Base-by-base conservation (phyloP, 2,888 invertebrate species). In the Microplitis deprimator region DNA sequence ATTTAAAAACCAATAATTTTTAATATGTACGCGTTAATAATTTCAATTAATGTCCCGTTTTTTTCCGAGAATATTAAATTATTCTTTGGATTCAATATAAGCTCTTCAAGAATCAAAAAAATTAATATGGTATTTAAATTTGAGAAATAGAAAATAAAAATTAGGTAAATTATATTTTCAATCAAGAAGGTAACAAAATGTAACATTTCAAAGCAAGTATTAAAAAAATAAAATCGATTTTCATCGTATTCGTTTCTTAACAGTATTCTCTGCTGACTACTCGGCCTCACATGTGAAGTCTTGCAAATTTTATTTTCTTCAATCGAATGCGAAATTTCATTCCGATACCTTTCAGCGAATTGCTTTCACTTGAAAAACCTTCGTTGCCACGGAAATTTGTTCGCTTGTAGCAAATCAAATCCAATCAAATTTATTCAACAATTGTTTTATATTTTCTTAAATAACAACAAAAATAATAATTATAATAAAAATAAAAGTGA, bases 271-370 rank as follows among this genome's bases (percentile, higher is more conserved):
- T 16, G 41, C 50, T 59, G 4, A 70, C 10, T n/a, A n/a, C 29
- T 6, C 13, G n/a, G 60, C 13, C 13, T 50, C 50, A 50, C 50
- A 60, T 13, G 38, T 70, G 61, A 38, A 29, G 7, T 17, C 70
- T 70, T 60, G 59, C 13, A 60, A 70, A 70, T 70, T 70, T 60
- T 50, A 70, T 70, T 70, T 60, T 20, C 60, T 60, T 60, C 38
- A 70, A 60, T 60, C 29, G 60, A 70, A 70, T 60, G 70, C 5
- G 29, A 60, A 70, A 60, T 70, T 70, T 70, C 29, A 60, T 29
- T 70, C 20, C 61, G 50, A 68, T 20, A 70, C 20, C 16, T 70
- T 59, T 61, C 38, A 8, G 60, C 10, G 20, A 13, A 70, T 70
- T 60, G 60, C 38, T 70, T 60, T 20, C 40, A 70, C 60, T 70